A percentile compares a stretch with the other conserved stretches of the same genome.
These are phyloP conservation scores for Stratiomys singularior DNA, from an alignment of 2,888 invertebrate species.

Conservation along the genomic window DNA sequence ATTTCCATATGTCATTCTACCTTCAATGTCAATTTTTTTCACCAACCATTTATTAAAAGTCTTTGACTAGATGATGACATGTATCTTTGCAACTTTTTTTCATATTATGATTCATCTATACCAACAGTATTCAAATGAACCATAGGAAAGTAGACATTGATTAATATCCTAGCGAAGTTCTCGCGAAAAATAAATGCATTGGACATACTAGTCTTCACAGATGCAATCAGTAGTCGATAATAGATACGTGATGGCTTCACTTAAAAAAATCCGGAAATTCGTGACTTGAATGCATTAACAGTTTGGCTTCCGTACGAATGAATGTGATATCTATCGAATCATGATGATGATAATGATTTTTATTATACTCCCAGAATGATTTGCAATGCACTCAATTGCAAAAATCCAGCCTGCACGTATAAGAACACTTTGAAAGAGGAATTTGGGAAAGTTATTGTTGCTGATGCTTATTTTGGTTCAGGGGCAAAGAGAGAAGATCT, in stretches of 20 bases:
- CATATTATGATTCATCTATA: not conserved
- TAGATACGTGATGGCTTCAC: not conserved
- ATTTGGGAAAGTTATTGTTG: not conserved
- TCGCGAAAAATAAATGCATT: constrained; percentile 16
- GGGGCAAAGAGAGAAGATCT: too few relatives aligned
- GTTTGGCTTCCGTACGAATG: not conserved
- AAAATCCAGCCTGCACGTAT: not conserved
- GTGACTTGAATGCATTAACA: constrained; percentile 29
- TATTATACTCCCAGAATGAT: not conserved
- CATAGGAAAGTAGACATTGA: not conserved
- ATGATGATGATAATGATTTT: not conserved
- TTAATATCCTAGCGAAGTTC: constrained; percentile 8
- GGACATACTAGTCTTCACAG: not conserved
- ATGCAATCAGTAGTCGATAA: not conserved
- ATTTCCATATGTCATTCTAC: not conserved
- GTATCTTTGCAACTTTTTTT: not conserved
- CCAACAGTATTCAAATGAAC: not conserved
- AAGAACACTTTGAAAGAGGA: not conserved
- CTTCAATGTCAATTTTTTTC: too few relatives aligned
- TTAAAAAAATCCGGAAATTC: constrained; percentile 30
- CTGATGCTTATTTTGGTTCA: too few relatives aligned
- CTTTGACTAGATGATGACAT: not conserved
- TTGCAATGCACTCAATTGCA: not conserved
- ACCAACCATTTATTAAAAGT: too few relatives aligned
- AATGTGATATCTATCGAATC: too few relatives aligned